Base-by-base conservation (phyloP, 1,140 invertebrate genomes). In the Anoplolepis gracilipes region DNA sequence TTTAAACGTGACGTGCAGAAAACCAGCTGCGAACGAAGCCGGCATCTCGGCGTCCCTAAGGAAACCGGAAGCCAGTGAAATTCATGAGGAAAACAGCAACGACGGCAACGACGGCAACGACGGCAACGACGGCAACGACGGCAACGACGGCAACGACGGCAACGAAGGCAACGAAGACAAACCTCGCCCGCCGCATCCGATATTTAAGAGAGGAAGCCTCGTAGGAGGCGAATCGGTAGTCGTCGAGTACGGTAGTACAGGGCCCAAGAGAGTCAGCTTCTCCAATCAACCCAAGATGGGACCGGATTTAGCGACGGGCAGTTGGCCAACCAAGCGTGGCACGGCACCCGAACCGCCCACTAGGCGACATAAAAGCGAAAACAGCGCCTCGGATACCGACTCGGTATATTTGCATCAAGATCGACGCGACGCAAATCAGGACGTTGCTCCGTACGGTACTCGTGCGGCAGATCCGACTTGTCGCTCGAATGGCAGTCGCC, bases 341-440 rank as follows among this genome's bases (percentile, higher is more conserved):
- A 95, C 93, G 84, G 95, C 95, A 0, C 93, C 95, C n/a, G 95
- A 95, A 89, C 96, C 96, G 5, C 95, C 96, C 0, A 96, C 95
- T 0, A 92, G 96, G 57, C 92, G 94, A 72, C 89, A 95, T 64
- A 90, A 88, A 7, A 90, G 87, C 75, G 91, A 93, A n/a, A 91
- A 92, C 59, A 89, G 84, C 42, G 42, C 65, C 10, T 91, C 91
- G 30, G 92, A 92, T 13, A 87, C 76, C 13, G 91, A 92, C 22
- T 91, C 88, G 7, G 85, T 88, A n/a, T 90, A 89, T 53, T 30
- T 76, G 30, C 87, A 84, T 22, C 76, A 82, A 10, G 88, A 91
- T 3, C 86, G 87, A 65, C 76, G 84, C 19, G 91, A 90, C 39
- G 88, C 85, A 22, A 59, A 61, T 22, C 89, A 91, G 25, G 87